Base-by-base conservation (phyloP, 2,113 vertebrate species). In the Myrmecophaga tridactyla region DNA sequence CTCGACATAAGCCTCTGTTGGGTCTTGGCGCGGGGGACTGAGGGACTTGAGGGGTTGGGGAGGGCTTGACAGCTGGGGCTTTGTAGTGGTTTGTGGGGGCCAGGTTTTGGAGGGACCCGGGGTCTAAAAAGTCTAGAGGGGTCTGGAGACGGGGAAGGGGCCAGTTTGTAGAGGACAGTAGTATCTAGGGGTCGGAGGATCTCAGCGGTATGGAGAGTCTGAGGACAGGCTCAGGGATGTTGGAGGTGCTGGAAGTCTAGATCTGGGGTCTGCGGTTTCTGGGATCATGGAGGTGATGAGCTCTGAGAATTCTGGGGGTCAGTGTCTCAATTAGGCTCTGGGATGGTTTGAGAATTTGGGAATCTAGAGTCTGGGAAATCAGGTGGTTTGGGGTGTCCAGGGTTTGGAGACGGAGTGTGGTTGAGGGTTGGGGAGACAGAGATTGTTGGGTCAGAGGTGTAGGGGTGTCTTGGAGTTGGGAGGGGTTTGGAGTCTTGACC, bases 321-420 rank as follows among this genome's bases (percentile, higher is more conserved):
- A 34, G 60, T 18, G 18, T 13, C 39, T 18, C 76, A 27, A 39
- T 41, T 82, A 29, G 31, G 48, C 15, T 25, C 46, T 69, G 53
- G 53, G 46, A 58, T 39, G 23, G 25, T 63, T 77, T 92, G 31
- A 93, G 60, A 7, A 27, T 72, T 77, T 73, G 53, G 34, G 25
- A 76, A 82, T 65, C 56, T 78, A 90, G 56, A 56, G 53, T 56
- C 18, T 20, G 53, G 53, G 25, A 5, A 36, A 27, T 41, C 4
- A 0, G 14, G 58, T 23, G 27, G 12, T 17, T 8, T 11, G 1
- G 7, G 8, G 1, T 3, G 4, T 76, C 41, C 53, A 72, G 51
- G 92, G 84, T 69, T 83, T 62, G 70, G 53, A 23, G 15, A 11
- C 8, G 5, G 46, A 11, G 17, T 20, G 17, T 15, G 53, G 53